These are phyloP conservation scores for Poecile montanus DNA, from an alignment of 2,797 vertebrate genomes.

Conservation along the genomic window DNA sequence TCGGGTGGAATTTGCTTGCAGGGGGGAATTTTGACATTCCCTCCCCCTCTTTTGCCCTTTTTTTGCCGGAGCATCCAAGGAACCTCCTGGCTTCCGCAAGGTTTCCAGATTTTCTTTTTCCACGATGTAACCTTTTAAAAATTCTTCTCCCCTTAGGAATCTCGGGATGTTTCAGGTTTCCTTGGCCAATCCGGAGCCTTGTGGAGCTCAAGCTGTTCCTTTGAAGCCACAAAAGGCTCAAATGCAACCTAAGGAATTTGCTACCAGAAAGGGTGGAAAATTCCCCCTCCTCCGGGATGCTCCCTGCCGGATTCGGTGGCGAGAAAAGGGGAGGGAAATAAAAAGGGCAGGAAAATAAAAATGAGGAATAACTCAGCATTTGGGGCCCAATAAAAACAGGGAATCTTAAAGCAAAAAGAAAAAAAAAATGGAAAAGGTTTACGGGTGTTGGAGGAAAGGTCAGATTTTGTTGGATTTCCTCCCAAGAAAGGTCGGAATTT, in stretches of 20 bases:
- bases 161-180: conserved; percentile 52
- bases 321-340: neutral
- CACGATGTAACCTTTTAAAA: conserved; percentile 57
- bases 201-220: conserved; percentile 37
- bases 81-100: conserved; percentile 39
- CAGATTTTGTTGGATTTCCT: neutral
- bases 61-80: conserved; percentile 47
- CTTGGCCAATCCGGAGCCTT: conserved; percentile 11
- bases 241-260: conserved; percentile 41
- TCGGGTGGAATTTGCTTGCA: neutral
- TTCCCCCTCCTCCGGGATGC: neutral
- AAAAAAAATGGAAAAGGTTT: neutral
- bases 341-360: neutral
- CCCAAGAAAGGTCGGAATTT: neutral
- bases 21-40: conserved; percentile 3
- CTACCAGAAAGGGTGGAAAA: conserved; percentile 39
- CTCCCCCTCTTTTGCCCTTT: neutral
- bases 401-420: neutral
- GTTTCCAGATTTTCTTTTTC: conserved; percentile 51
- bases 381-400: neutral
- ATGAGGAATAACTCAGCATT: neutral
- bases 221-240: conserved; percentile 49
- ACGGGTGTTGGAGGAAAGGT: neutral
- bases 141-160: conserved; percentile 32
- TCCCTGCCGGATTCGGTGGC: neutral